These are phyloP conservation scores for Sclerodermus sp. DNA, from an alignment of 2,888 invertebrate species.

Conservation along the genomic window DNA sequence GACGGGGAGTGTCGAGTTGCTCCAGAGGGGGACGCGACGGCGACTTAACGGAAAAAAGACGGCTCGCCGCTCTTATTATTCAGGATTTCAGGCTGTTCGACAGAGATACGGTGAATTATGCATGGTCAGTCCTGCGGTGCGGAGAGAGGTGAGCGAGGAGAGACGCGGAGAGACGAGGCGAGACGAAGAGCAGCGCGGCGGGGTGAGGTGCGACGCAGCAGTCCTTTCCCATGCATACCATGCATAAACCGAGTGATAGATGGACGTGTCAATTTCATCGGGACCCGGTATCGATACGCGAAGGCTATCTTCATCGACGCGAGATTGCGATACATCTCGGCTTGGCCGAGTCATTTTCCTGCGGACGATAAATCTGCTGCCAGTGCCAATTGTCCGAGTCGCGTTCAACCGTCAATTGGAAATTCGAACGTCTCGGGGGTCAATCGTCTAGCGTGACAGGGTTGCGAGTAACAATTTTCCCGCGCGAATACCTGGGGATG, in stretches of 20 bases:
- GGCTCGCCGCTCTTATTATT: conserved; percentile 37
- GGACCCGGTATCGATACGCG: conserved; percentile 36
- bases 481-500: too few species aligned
- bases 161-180: too few species aligned
- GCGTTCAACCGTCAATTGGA: conserved; percentile 3
- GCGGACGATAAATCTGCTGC: conserved; percentile 12
- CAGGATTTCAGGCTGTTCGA: conserved; percentile 46
- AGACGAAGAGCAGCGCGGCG: too few species aligned
- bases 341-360: conserved; percentile 13
- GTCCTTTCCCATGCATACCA: conserved; percentile 39
- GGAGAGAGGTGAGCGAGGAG: conserved; percentile 19
- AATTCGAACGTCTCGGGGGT: conserved; percentile 7
- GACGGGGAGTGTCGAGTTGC: too few species aligned
- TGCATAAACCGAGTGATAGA: conserved; percentile 41
- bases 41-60: conserved; percentile 15
- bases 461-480: too few species aligned
- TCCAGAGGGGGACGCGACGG: conserved; percentile 1
- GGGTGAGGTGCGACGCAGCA: conserved; percentile 4
- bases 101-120: conserved; percentile 51
- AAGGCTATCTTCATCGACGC: conserved; percentile 37
- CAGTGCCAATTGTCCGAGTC: conserved; percentile 5
- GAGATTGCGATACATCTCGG: conserved; percentile 23
- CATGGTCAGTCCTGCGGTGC: conserved; percentile 41
- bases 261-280: conserved; percentile 49
- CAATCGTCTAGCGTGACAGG: too few species aligned